Evolutionary conservation across 2,797 vertebrate species (phyloP), one percentile per base, ranked within the genome.

Genomic region (Austrolebias charrua): DNA sequence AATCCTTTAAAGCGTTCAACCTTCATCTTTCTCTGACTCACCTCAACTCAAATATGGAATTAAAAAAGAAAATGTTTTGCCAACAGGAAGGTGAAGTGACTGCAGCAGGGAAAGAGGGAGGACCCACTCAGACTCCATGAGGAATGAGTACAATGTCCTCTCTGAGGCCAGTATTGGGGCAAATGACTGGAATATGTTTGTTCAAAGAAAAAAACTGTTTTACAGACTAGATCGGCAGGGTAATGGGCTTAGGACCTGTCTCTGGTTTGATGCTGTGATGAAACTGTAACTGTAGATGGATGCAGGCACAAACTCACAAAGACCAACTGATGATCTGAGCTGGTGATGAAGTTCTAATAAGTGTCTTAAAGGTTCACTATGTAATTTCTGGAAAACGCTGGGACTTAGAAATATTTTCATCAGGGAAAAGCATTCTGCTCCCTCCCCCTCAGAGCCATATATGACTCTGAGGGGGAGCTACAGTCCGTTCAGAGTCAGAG

Each of bases 121-220:
- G n/a, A 69, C 5, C 16, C 11, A 51, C 29, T 66, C 57, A 45
- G 20, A 59, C 5, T 63, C 43, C 38, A 57, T 51, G 69, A 71
- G 63, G 66, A 82, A 69, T 52, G 71, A 78, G 62, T 35, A 65
- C 65, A 72, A 31, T 59, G 69, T 62, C 33, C 43, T 72, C 59
- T 59, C 44, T 77, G 89, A 76, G 89, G 86, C 88, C 90, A 80
- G 65, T 64, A 54, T 68, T 8, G 79, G 83, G 81, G 76, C 75
- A 71, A 71, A 88, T 38, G 66, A 50, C 66, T 85, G 10, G 61
- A 67, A 64, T 55, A 53, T 83, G 82, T 88, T 87, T 85, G 66
- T 54, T 63, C 54, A 88, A 81, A 74, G 71, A 82, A 82, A 75
- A 56, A 48, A 58, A 56, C 49, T 42, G 38, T n/a, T 83, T 87